Evolutionary conservation across 2,888 invertebrate species (phyloP), one percentile per base, ranked within the genome.

Genomic region (Lingula anatina): DNA sequence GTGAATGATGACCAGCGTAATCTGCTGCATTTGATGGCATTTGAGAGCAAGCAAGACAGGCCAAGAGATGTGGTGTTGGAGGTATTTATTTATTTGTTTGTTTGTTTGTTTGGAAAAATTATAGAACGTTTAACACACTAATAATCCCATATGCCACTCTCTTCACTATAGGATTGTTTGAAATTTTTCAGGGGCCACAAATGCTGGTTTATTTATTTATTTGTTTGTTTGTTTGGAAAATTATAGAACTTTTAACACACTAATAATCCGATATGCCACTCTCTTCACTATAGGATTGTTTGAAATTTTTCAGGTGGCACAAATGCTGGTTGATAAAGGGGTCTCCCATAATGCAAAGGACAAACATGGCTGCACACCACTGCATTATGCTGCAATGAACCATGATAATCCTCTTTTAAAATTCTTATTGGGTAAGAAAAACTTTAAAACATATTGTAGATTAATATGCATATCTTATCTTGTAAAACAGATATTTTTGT

Each of bases 321-420:
- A 71, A 39, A 62, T 61, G 24, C 61, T 80, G 46, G 52, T 74
- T 2, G 67, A 70, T 31, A 70, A 70, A 40, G 75, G 75, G 12
- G 68, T 79, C 1, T 67, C 73, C 25, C 51, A 73, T 15, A 63
- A 55, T 39, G 60, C 58, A 7, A 51, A 56, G 35, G 79, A 80
- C 63, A 68, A 65, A 24, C 66, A 69, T 55, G 73, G 74, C 3
- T 68, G 76, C 47, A 72, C 72, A 21, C 73, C 78, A 2, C 57
- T 80, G 2, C 72, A 73, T 39, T 78, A 78, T 61, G 77, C 76
- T 43, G 74, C 75, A 23, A 60, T 77, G 7, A 66, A 68, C 46
- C 68, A 69, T 52, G 74, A 78, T 60, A 21, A 37, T 28, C 18
- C 28, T 23, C 20, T 39, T 7, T 27, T 39, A 4, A 31, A 44